These are phyloP conservation scores for Clarias gariepinus DNA, from an alignment of 2,113 vertebrate species.

Conservation along the genomic window DNA sequence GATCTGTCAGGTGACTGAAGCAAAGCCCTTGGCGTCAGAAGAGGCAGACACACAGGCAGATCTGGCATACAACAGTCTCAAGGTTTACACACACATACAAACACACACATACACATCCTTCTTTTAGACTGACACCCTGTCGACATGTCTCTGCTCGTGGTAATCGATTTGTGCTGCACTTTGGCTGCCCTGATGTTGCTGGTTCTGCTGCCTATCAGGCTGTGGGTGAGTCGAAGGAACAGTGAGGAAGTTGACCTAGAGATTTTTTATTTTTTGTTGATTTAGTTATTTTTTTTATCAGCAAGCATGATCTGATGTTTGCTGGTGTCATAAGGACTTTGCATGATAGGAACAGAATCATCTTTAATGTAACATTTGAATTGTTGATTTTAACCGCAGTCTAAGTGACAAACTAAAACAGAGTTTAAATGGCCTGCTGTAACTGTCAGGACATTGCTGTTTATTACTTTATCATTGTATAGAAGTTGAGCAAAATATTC, in stretches of 20 bases:
- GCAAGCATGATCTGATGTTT: background rate
- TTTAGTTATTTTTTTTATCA: background rate
- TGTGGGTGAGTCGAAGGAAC: constrained; percentile 52
- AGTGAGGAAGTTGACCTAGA: background rate
- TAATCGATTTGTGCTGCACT: constrained; percentile 55
- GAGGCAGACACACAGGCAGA: constrained; percentile 76
- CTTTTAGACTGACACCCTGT: background rate
- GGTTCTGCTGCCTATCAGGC: constrained; percentile 40
- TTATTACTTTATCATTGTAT: background rate
- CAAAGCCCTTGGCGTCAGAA: constrained; percentile 63
- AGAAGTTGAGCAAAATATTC: background rate
- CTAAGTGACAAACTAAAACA: background rate
- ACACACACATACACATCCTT: background rate
- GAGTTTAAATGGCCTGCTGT: background rate
- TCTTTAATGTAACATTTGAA: background rate
- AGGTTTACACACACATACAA: constrained; percentile 71
- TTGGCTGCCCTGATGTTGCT: constrained; percentile 45
- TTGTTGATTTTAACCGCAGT: background rate
- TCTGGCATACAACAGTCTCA: constrained; percentile 88
- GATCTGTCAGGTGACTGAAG: constrained; percentile 70
- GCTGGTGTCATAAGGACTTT: background rate
- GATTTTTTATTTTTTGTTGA: background rate
- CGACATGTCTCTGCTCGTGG: constrained; percentile 50
- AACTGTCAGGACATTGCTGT: background rate
- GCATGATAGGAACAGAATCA: background rate